phyloP scores from a whole-genome alignment of 2,113 vertebrate species.

The Scomber scombrus region DNA sequence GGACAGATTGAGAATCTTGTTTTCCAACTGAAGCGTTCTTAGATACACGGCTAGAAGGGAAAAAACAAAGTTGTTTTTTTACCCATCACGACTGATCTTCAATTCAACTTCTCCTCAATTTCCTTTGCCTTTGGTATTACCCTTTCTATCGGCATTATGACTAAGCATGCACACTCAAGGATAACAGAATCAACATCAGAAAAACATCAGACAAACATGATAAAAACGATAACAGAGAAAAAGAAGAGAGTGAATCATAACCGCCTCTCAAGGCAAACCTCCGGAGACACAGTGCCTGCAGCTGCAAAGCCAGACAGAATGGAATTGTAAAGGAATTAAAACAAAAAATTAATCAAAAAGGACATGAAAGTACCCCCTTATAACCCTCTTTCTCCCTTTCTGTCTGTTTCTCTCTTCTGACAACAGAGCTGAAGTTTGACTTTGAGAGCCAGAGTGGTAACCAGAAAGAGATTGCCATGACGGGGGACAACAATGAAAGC shows the following conservation, averaged over 20 bases:
- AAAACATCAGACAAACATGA: slow-evolving; percentile 59
- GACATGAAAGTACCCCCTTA: slow-evolving; percentile 59
- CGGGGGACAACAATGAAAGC: slow-evolving; percentile 12
- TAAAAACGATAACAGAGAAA: slow-evolving; percentile 49
- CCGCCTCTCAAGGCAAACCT: slow-evolving; percentile 51
- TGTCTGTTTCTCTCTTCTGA: slow-evolving; percentile 11
- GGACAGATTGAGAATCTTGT: slow-evolving; percentile 34
- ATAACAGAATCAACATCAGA: slow-evolving; percentile 67
- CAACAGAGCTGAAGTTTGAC: slow-evolving; percentile 37
- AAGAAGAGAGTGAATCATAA: slow-evolving; percentile 46
- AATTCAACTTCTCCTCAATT: slow-evolving; percentile 54
- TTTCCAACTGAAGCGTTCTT: slow-evolving; percentile 45
- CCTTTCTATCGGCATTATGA: slow-evolving; percentile 43
- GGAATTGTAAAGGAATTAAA: slow-evolving; percentile 61
- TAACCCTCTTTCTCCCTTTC: slow-evolving; percentile 6
- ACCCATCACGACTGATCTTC: slow-evolving; percentile 37
- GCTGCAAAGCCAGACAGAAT: slow-evolving; percentile 57
- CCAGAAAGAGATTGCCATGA: slow-evolving; percentile 13
- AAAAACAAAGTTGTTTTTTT: slow-evolving; percentile 11
- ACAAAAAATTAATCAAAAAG: slow-evolving; percentile 66
- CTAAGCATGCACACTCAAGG: slow-evolving; percentile 49
- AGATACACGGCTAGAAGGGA: slow-evolving; percentile 33
- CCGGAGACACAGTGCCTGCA: slow-evolving; percentile 58
- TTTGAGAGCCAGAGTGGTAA: slow-evolving; percentile 31
- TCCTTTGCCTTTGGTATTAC: slow-evolving; percentile 54